A percentile compares a stretch with the other conserved stretches of the same genome.
phyloP scores from a whole-genome alignment of 1,140 invertebrate genomes.

The Phymorhynchus buccinoides region DNA sequence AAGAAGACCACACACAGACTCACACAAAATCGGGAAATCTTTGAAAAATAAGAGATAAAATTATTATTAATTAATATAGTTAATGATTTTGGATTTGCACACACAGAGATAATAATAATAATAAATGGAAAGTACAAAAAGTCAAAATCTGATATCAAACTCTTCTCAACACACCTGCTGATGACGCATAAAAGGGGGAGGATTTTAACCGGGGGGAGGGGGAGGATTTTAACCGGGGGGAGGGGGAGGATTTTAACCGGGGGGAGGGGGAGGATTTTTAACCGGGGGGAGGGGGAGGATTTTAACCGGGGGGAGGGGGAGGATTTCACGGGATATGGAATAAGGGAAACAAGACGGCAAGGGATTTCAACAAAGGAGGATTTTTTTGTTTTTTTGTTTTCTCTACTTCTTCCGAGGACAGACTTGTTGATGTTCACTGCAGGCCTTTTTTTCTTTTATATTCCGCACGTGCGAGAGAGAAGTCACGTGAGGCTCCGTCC shows the following conservation, averaged over 20 bases:
- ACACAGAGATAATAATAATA: not conserved
- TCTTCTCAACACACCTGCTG: too few relatives aligned
- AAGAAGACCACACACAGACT: not conserved
- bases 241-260: not conserved
- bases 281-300: not conserved
- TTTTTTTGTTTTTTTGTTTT: not conserved
- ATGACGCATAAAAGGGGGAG: not conserved
- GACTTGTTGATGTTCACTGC: too few relatives aligned
- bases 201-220: not conserved
- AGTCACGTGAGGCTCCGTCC: not conserved
- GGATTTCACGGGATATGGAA: too few relatives aligned
- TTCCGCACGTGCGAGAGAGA: too few relatives aligned
- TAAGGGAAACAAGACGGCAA: too few relatives aligned
- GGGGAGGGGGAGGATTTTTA: not conserved
- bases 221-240: not conserved
- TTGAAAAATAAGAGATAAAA: too few relatives aligned
- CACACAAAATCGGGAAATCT: not conserved
- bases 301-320: too few relatives aligned
- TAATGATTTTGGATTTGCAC: not conserved
- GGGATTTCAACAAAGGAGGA: slow-evolving; percentile 1
- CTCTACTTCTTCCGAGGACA: too few relatives aligned
- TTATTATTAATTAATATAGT: not conserved
- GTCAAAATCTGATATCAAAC: too few relatives aligned
- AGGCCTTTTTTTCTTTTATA: too few relatives aligned
- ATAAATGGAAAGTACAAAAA: too few relatives aligned